Evolutionary conservation across 2,888 invertebrate genomes (phyloP).

Genomic region (Phanerotoma sp.): DNA sequence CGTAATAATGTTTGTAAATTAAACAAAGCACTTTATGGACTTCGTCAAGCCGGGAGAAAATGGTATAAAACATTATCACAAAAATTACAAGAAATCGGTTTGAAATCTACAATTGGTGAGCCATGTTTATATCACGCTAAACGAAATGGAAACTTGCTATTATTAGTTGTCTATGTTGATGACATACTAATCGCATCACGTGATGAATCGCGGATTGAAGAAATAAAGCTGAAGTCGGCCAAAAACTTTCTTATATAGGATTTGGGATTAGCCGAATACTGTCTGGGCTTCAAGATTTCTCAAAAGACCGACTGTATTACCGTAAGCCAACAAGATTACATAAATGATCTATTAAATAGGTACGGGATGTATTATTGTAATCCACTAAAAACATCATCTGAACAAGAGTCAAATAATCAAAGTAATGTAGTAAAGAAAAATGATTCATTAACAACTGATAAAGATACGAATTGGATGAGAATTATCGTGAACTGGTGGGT

Average conservation of each 20-base stretch:
- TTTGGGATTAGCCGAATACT: slow-evolving; percentile 13
- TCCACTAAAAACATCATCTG: neutral
- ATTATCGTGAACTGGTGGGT: slow-evolving; percentile 16
- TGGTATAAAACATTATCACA: neutral
- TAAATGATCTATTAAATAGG: neutral
- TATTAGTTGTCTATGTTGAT: slow-evolving; percentile 15
- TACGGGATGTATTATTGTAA: slow-evolving; percentile 1
- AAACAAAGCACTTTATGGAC: slow-evolving; percentile 30
- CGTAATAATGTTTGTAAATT: slow-evolving; percentile 11
- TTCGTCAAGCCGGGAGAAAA: slow-evolving; percentile 27
- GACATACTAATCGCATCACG: slow-evolving; percentile 20
- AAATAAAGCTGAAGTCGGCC: slow-evolving; percentile 5
- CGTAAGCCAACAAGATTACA: neutral
- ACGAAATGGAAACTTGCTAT: neutral
- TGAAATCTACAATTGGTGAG: neutral
- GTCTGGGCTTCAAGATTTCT: slow-evolving; percentile 10
- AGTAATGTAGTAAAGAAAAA: no score
- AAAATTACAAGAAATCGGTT: neutral
- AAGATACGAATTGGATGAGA: neutral
- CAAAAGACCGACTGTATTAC: neutral
- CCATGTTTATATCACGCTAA: neutral
- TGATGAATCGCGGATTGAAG: slow-evolving; percentile 18
- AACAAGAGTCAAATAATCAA: no score
- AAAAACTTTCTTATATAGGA: slow-evolving; percentile 17
- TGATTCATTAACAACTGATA: neutral